phyloP scores from a whole-genome alignment of 2,888 invertebrate genomes.

The Sepioteuthis lessoniana region DNA sequence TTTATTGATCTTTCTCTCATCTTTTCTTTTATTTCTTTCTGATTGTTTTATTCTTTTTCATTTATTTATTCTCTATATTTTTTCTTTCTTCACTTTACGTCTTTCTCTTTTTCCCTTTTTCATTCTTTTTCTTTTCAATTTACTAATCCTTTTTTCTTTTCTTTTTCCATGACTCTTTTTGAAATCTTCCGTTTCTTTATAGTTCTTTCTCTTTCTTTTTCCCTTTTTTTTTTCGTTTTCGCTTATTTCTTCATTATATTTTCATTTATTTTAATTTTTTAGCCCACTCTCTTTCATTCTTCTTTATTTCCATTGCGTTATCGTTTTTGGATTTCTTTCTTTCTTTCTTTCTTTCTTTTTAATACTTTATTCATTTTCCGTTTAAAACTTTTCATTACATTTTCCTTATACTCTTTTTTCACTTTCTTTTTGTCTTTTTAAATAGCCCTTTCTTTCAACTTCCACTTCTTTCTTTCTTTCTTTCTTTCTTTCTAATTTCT shows the following conservation, averaged over 20 bases:
- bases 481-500: no score
- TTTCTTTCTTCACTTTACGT: neutral
- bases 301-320: neutral
- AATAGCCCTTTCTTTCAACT: no score
- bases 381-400: neutral
- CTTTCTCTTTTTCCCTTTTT: neutral
- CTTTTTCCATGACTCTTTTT: neutral
- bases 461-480: no score
- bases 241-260: no score
- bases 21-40: neutral
- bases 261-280: no score
- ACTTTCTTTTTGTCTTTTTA: neutral
- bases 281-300: no score
- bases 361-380: neutral
- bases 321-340: no score
- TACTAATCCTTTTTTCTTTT: neutral
- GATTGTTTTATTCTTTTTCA: neutral
- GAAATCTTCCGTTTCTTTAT: neutral
- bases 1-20: no score
- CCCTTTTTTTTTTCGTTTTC: no score
- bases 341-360: neutral
- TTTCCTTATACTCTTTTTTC: neutral
- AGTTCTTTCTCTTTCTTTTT: no score
- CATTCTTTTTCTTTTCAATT: neutral
- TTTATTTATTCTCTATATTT: no score